These are phyloP conservation scores for Theocolax elegans DNA, from an alignment of 1,140 invertebrate genomes.

Conservation along the genomic window DNA sequence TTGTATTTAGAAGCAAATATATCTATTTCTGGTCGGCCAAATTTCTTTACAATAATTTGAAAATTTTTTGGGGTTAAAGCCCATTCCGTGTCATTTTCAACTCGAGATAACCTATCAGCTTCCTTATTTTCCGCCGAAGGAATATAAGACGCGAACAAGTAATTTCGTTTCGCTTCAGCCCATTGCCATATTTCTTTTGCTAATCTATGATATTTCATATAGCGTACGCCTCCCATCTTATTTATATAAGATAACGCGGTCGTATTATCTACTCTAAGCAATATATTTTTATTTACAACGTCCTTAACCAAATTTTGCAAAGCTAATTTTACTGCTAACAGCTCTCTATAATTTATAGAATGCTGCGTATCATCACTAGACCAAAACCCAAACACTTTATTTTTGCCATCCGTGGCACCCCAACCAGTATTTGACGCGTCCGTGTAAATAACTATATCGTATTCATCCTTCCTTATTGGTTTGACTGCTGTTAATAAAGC, in stretches of 20 bases:
- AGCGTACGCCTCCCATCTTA: conserved; percentile 44
- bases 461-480: not conserved
- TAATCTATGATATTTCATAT: conserved; percentile 8
- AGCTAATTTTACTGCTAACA: not conserved
- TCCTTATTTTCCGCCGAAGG: conserved; percentile 42
- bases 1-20: conserved; percentile 46
- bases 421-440: conserved; percentile 40
- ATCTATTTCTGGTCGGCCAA: conserved; percentile 45
- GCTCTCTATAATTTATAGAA: conserved; percentile 57
- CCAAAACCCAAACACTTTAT: conserved; percentile 30
- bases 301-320: conserved; percentile 35
- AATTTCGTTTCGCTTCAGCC: not conserved
- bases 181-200: conserved; percentile 15
- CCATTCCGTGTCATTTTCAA: conserved; percentile 41
- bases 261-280: conserved; percentile 47
- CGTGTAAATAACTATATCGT: conserved; percentile 17
- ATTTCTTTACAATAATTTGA: conserved; percentile 40
- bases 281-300: conserved; percentile 39
- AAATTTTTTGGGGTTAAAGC: conserved; percentile 14
- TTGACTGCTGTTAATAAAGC: not conserved
- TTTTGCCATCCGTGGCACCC: conserved; percentile 17
- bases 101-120: conserved; percentile 44
- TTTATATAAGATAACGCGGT: conserved; percentile 48
- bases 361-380: conserved; percentile 6
- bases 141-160: conserved; percentile 36